Evolutionary conservation across 1,140 invertebrate species (phyloP), one percentile per base, ranked within the genome.

Genomic region (Lethocerus indicus): DNA sequence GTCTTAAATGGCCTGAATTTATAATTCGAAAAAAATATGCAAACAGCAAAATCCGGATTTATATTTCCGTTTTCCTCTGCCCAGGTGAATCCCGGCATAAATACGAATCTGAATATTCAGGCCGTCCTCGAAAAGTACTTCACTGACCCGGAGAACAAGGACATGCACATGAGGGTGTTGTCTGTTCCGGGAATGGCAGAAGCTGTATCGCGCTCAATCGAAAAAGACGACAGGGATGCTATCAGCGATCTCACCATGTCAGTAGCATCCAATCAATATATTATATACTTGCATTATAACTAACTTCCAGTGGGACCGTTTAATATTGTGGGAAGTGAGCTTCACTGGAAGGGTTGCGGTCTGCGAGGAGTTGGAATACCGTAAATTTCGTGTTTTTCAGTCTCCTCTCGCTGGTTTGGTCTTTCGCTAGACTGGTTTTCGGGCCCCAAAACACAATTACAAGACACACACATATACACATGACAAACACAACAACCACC

Each of bases 91-190:
- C 21, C n/a, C 18, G n/a, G 25, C 9, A 27, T 32, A 20, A 37
- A 16, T 16, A n/a, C 37, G 40, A 9, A 13, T 6, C 29, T 16
- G 40, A 16, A 20, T 43, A 47, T 51, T 42, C 51, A 58, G 36
- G 23, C 28, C 4, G 50, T 56, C 24, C 44, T 60, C 25, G 48
- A 55, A 50, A 37, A 50, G 45, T 56, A 59, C 54, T 57, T 58
- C n/a, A n/a, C n/a, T 54, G 35, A 42, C 14, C 43, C 49, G 36
- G 39, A 18, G 7, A 41, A 50, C 2, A 36, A 49, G 13, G 47
- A 32, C 12, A 53, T 51, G 41, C 29, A 49, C 16, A n/a, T 60
- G 14, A 46, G 50, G 47, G 42, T 60, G 29, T 52, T 60, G n/a
- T 51, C 52, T 27, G 41, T 58, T 0, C 41, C 51, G 25, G 58